These are phyloP conservation scores for Latrodectus geometricus DNA, from an alignment of 1,140 invertebrate species.

Conservation along the genomic window DNA sequence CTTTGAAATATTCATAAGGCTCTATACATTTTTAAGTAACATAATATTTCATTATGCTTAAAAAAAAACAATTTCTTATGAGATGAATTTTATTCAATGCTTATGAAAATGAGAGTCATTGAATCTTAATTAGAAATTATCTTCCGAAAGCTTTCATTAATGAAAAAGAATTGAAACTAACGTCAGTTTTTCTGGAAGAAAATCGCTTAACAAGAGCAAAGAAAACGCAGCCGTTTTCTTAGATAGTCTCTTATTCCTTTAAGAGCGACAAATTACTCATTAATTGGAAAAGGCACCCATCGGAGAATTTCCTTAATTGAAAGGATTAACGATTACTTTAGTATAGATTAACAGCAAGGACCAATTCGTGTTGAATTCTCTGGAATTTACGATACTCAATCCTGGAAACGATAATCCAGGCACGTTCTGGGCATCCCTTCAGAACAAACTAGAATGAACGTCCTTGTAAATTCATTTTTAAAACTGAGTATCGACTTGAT, in stretches of 20 bases:
- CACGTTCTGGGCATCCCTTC: not conserved
- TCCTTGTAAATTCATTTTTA: not conserved
- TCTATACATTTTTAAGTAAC: no score
- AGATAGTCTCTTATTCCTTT: not conserved
- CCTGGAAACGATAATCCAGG: not conserved
- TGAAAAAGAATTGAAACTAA: no score
- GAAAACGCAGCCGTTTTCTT: constrained; percentile 10
- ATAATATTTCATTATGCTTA: no score
- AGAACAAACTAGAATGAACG: not conserved
- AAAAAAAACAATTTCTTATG: no score
- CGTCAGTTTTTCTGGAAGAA: no score
- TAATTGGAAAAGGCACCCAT: not conserved
- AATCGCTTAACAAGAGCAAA: no score
- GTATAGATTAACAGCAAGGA: not conserved
- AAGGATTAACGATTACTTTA: constrained; percentile 6
- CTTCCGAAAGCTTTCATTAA: no score
- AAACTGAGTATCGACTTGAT: not conserved
- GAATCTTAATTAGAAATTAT: no score
- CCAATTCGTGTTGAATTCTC: not conserved
- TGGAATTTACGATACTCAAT: not conserved
- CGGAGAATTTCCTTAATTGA: constrained; percentile 9
- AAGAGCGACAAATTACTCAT: not conserved
- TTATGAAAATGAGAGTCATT: no score
- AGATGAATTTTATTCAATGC: no score
- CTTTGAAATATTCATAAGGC: no score